phyloP scores from a whole-genome alignment of 2,797 vertebrate genomes.

The Acanthurus tractus region DNA sequence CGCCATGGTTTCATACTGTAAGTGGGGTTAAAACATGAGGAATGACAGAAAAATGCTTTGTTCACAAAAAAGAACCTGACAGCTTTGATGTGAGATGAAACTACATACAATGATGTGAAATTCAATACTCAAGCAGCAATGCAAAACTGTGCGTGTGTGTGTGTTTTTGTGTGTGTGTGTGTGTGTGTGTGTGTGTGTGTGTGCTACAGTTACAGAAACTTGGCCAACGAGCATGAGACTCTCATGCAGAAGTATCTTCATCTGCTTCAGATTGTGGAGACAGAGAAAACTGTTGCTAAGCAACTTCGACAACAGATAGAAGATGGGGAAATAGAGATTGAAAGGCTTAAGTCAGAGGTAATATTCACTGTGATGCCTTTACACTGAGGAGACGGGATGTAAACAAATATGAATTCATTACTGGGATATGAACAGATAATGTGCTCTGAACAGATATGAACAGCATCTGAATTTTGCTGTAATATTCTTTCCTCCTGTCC shows the following conservation, averaged over 20 bases:
- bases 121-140: conserved; percentile 16
- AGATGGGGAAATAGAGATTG: conserved; percentile 97
- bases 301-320: conserved; percentile 99
- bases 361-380: conserved; percentile 51
- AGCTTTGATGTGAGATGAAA: conserved; percentile 43
- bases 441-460: neutral
- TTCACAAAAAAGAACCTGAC: conserved; percentile 45
- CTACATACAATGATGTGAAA: conserved; percentile 35
- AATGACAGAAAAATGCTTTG: conserved; percentile 45
- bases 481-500: neutral
- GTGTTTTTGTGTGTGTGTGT: conserved; percentile 55
- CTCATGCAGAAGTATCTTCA: conserved; percentile 99
- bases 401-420: conserved; percentile 22
- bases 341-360: conserved; percentile 98
- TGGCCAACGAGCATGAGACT: conserved; percentile 96
- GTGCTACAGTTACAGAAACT: conserved; percentile 92
- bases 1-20: conserved; percentile 57
- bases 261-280: conserved; percentile 98
- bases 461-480: neutral
- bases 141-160: conserved; percentile 35
- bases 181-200: conserved; percentile 55
- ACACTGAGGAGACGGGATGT: conserved; percentile 33
- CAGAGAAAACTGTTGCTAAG: conserved; percentile 98
- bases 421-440: conserved; percentile 11
- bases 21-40: conserved; percentile 36